Conservation (phyloP, 1,140 invertebrate genomes). For the Drosophila saltans region DNA sequence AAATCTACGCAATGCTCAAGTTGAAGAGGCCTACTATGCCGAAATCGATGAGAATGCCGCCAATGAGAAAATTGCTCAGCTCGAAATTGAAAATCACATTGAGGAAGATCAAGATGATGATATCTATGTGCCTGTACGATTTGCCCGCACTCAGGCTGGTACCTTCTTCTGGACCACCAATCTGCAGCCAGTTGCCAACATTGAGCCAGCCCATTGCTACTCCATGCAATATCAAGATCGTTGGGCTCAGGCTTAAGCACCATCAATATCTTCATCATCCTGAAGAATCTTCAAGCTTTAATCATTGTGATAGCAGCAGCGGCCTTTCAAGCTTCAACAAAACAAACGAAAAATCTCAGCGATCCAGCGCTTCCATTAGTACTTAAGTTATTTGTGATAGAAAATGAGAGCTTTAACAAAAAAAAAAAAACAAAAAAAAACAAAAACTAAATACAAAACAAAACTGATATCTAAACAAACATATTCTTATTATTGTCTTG, state of each 20-base stretch:
- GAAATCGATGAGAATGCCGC: slow-evolving; percentile 87
- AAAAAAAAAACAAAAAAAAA: slow-evolving; percentile 61
- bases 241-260: slow-evolving; percentile 84
- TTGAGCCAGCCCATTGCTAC: slow-evolving; percentile 81
- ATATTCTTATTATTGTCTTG: slow-evolving; percentile 48
- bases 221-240: slow-evolving; percentile 84
- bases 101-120: slow-evolving; percentile 63
- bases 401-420: slow-evolving; percentile 69
- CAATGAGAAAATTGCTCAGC: slow-evolving; percentile 86
- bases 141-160: slow-evolving; percentile 85
- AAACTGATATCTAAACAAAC: slow-evolving; percentile 38
- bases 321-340: slow-evolving; percentile 40
- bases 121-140: slow-evolving; percentile 84
- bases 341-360: slow-evolving; percentile 53
- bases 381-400: slow-evolving; percentile 75
- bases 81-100: slow-evolving; percentile 84
- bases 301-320: slow-evolving; percentile 75
- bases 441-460: slow-evolving; percentile 37
- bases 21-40: slow-evolving; percentile 77
- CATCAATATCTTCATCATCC: background rate
- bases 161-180: slow-evolving; percentile 86
- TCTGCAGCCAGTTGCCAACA: slow-evolving; percentile 74
- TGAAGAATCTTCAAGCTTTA: slow-evolving; percentile 61
- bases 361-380: slow-evolving; percentile 76
- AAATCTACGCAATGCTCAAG: slow-evolving; percentile 76